phyloP scores from a whole-genome alignment of 2,888 invertebrate genomes.

The Eumacrocentrus americanus region DNA sequence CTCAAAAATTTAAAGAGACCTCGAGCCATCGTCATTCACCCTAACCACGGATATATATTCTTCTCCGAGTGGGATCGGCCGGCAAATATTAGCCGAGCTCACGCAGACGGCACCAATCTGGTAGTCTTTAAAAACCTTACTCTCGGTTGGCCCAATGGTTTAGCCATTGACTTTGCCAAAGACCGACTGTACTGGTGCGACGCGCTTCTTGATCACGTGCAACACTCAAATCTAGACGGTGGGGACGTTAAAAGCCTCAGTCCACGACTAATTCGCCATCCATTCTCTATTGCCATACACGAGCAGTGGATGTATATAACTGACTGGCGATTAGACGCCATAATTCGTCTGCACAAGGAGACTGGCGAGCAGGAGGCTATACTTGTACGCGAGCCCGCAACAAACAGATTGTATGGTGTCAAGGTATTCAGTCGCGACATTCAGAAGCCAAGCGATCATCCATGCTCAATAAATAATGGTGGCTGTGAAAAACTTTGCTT shows the following conservation, averaged over 20 bases:
- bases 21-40: slow-evolving; percentile 95
- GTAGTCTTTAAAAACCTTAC: slow-evolving; percentile 89
- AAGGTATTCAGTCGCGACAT: slow-evolving; percentile 82
- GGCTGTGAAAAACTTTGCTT: slow-evolving; percentile 96
- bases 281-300: slow-evolving; percentile 90
- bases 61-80: slow-evolving; percentile 97
- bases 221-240: slow-evolving; percentile 90
- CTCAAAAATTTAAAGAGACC: slow-evolving; percentile 90
- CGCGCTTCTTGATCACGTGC: slow-evolving; percentile 93
- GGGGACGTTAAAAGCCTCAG: slow-evolving; percentile 88
- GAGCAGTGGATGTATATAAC: slow-evolving; percentile 94
- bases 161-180: slow-evolving; percentile 87
- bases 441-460: slow-evolving; percentile 77
- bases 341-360: slow-evolving; percentile 86
- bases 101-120: slow-evolving; percentile 86
- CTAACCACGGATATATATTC: slow-evolving; percentile 91
- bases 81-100: slow-evolving; percentile 93
- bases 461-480: slow-evolving; percentile 84
- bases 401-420: slow-evolving; percentile 89
- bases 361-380: slow-evolving; percentile 88
- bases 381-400: slow-evolving; percentile 86
- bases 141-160: slow-evolving; percentile 96
- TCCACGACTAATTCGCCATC: slow-evolving; percentile 84
- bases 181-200: slow-evolving; percentile 98
- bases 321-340: slow-evolving; percentile 95